These are phyloP conservation scores for Poecilia gillii DNA, from an alignment of 2,797 vertebrate genomes.

Conservation along the genomic window DNA sequence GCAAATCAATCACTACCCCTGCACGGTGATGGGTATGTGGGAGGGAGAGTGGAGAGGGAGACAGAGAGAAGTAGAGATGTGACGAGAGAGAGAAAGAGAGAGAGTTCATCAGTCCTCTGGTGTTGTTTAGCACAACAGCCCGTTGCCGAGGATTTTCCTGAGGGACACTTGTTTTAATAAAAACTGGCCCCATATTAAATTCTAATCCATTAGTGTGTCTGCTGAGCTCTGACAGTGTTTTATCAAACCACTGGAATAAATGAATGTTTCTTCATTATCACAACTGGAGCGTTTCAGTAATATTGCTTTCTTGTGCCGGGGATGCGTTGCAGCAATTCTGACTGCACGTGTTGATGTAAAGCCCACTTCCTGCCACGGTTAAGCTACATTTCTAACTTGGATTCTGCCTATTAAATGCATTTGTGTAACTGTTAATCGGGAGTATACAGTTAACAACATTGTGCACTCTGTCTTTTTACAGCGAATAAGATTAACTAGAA, in stretches of 20 bases:
- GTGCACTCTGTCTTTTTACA: too few relatives aligned
- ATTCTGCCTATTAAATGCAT: too few relatives aligned
- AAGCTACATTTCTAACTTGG: too few relatives aligned
- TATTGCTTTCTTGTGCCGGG: slow-evolving; percentile 43
- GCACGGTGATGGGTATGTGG: slow-evolving; percentile 46
- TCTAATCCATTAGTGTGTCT: slow-evolving; percentile 78
- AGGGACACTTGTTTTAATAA: slow-evolving; percentile 80
- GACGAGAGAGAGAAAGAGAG: slow-evolving; percentile 58
- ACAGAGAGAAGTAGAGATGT: slow-evolving; percentile 52
- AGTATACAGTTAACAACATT: too few relatives aligned
- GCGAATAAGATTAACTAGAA: too few relatives aligned
- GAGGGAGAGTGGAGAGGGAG: slow-evolving; percentile 13
- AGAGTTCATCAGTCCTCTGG: slow-evolving; percentile 46
- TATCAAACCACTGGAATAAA: slow-evolving; percentile 73
- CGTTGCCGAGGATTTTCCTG: slow-evolving; percentile 74
- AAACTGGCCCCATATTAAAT: slow-evolving; percentile 73
- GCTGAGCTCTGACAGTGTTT: slow-evolving; percentile 59
- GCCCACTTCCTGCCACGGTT: background rate
- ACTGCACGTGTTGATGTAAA: slow-evolving; percentile 20
- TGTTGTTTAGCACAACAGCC: slow-evolving; percentile 69
- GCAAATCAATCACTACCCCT: slow-evolving; percentile 78
- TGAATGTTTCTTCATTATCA: slow-evolving; percentile 78
- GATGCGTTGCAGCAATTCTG: slow-evolving; percentile 62
- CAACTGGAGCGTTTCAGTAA: slow-evolving; percentile 61
- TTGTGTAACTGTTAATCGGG: too few relatives aligned